Conservation (phyloP, 2,888 invertebrate genomes). For the Apomyelois bistriatella region DNA sequence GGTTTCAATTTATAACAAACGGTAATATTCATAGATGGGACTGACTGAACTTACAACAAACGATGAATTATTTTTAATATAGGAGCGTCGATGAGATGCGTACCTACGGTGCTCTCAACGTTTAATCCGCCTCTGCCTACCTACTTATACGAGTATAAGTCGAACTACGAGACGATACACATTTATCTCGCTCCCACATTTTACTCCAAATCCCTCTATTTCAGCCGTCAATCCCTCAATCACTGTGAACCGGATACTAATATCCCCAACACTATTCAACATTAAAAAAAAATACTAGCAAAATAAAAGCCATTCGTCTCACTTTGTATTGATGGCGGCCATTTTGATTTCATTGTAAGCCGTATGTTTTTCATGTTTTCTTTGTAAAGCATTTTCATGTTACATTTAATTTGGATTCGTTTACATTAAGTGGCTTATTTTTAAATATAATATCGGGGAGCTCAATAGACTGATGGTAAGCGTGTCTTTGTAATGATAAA, state of each 20-base stretch:
- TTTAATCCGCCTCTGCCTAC: too few species aligned
- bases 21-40: too few species aligned
- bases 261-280: background rate
- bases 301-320: conserved; percentile 1
- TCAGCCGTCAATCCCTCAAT: background rate
- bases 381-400: background rate
- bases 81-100: too few species aligned
- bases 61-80: too few species aligned
- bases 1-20: too few species aligned
- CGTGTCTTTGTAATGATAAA: too few species aligned
- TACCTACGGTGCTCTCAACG: too few species aligned
- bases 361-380: background rate
- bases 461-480: too few species aligned
- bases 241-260: background rate
- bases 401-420: background rate
- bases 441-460: too few species aligned
- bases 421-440: too few species aligned
- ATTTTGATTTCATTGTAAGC: background rate
- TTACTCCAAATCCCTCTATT: background rate
- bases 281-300: background rate
- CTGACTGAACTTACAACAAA: too few species aligned
- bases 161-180: background rate
- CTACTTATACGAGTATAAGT: background rate
- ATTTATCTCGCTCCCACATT: background rate
- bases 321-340: background rate